Percentiles rank a stretch among this genome's conserved stretches.
phyloP scores from a whole-genome alignment of 2,113 vertebrate genomes.

The Canis aureus region DNA sequence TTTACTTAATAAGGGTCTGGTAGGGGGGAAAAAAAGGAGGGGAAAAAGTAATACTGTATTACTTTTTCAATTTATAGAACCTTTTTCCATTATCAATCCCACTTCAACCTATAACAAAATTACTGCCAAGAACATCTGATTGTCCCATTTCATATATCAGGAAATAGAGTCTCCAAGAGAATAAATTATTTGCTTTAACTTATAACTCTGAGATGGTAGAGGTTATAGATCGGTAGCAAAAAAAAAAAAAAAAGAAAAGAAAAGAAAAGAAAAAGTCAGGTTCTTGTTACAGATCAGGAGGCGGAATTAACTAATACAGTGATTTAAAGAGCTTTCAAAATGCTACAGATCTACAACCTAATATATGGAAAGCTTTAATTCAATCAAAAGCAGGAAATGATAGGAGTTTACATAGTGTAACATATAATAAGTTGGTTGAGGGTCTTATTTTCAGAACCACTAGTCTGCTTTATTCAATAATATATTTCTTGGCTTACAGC shows the following conservation, averaged over 20 bases:
- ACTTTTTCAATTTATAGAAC: neutral
- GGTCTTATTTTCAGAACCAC: neutral
- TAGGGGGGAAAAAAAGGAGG: neutral
- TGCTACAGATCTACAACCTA: neutral
- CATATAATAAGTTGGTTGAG: neutral
- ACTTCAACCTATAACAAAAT: neutral
- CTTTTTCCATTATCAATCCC: neutral
- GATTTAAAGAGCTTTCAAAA: neutral
- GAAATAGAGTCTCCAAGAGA: neutral
- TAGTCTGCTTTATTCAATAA: neutral
- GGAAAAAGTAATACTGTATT: neutral
- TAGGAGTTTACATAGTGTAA: neutral
- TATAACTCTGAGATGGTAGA: neutral
- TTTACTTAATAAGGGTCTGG: neutral
- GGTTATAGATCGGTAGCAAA: neutral
- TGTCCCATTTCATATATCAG: neutral
- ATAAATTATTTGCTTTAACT: slow-evolving; percentile 1
- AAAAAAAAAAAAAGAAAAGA: neutral
- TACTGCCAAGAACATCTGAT: neutral
- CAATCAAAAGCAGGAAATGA: neutral
- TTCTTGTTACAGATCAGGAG: neutral
- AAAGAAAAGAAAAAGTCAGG: neutral
- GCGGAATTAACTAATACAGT: neutral
- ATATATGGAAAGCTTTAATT: neutral
- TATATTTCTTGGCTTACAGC: neutral